Base-by-base conservation (phyloP, 2,888 invertebrate species). In the Parochlus steinenii region DNA sequence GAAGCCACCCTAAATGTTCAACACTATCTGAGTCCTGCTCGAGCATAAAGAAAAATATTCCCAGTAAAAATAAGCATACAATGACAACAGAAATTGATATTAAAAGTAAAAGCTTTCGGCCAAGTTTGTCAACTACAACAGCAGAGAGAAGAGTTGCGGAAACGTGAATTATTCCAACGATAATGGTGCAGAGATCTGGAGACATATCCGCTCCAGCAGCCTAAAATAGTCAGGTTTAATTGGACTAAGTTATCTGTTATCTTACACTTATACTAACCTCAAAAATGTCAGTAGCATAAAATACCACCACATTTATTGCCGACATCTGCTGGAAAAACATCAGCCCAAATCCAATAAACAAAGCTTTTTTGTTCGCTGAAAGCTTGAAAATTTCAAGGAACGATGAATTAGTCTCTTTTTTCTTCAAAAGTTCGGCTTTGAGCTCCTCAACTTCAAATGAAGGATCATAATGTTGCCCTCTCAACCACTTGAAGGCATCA, bases 81-180 rank as follows among this genome's bases (percentile, higher is more conserved):
- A 32, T 33, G 29, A 37, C 30, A 3, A 23, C 26, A 3, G 30
- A 24, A 5, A 37, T 31, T 23, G 37, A 37, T 3, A 17, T 6
- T 11, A 37, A 11, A 6, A 37, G 17, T 4, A 37, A 11, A 32
- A 75, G 63, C 44, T 75, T 67, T 40, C 86, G 64, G 7, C 86
- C 86, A 10, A 75, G 58, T 48, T 61, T 69, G 51, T 87, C 86
- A 31, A 86, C 74, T 3, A 80, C 58, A 20, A 77, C 51, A 37
- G 77, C 72, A 1, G 81, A 71, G 1, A 67, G 47, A 24, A 78
- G 67, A 0, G 83, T 82, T 1, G 77, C 74, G 1, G 72, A 46
- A 0, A 79, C 73, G 58, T 82, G 82, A 36, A 82, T 74, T 0
- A 63, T 64, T 5, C 81, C 83, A 14, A 85, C 70, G 22, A 81